Conservation (phyloP, 2,797 vertebrate genomes). For the Scolopax rusticola region DNA sequence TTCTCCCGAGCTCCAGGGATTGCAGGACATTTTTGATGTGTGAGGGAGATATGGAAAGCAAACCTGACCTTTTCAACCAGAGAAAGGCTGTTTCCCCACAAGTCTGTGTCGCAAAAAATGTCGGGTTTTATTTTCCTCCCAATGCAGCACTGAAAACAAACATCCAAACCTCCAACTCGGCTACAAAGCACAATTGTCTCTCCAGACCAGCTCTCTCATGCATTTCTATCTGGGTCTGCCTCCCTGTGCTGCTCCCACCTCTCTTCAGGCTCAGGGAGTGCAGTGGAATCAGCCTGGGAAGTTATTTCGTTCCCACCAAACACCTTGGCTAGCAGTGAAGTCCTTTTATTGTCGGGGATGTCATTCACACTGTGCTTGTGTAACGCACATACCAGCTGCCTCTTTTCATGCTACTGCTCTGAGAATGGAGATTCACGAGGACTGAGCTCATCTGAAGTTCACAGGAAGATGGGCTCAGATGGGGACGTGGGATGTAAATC, state of each 20-base stretch:
- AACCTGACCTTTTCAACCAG: conserved; percentile 67
- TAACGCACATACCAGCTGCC: conserved; percentile 62
- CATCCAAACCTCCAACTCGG: conserved; percentile 32
- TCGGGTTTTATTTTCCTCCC: conserved; percentile 45
- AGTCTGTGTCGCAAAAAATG: background rate
- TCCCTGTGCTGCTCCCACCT: background rate
- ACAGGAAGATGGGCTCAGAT: conserved; percentile 54
- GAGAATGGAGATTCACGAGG: conserved; percentile 22
- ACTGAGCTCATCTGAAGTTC: conserved; percentile 44
- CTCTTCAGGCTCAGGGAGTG: background rate
- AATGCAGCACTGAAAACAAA: conserved; percentile 31
- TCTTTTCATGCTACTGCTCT: conserved; percentile 62
- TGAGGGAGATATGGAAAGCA: conserved; percentile 54
- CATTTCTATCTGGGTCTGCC: background rate
- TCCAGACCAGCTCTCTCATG: background rate
- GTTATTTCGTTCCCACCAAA: conserved; percentile 57
- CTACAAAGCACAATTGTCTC: conserved; percentile 20
- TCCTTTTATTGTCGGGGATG: conserved; percentile 40
- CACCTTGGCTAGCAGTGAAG: conserved; percentile 49
- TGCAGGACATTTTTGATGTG: conserved; percentile 47
- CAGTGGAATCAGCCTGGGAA: conserved; percentile 41
- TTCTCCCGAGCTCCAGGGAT: conserved; percentile 15
- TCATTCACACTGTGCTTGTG: conserved; percentile 61
- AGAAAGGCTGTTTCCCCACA: conserved; percentile 25
- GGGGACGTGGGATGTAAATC: conserved; percentile 49